These are phyloP conservation scores for Hydropsyche betteni DNA, from an alignment of 2,888 invertebrate genomes.

Conservation along the genomic window DNA sequence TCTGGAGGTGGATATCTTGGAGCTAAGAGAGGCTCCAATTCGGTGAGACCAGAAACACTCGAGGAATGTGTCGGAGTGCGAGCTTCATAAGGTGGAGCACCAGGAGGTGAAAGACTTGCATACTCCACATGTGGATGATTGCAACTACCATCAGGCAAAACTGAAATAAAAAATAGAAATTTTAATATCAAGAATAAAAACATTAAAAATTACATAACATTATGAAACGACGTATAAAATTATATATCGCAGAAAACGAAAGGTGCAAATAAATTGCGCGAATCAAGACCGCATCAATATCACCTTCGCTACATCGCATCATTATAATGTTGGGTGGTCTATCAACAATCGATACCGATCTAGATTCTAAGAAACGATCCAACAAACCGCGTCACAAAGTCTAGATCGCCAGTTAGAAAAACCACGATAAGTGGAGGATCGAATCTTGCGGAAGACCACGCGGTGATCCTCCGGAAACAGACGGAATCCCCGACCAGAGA, in stretches of 20 bases:
- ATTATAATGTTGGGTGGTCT: too few relatives aligned
- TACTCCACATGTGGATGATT: conserved; percentile 45
- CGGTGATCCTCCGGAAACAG: conserved; percentile 31
- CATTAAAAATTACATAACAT: too few relatives aligned
- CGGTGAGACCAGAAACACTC: conserved; percentile 58
- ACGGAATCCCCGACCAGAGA: conserved; percentile 1
- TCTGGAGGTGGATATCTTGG: conserved; percentile 59
- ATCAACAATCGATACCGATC: neutral
- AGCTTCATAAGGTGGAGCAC: conserved; percentile 34
- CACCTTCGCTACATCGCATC: too few relatives aligned
- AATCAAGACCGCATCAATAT: too few relatives aligned
- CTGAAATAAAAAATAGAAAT: conserved; percentile 55
- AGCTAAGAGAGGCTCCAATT: conserved; percentile 60
- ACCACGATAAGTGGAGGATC: neutral
- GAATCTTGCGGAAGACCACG: conserved; percentile 24
- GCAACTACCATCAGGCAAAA: conserved; percentile 65
- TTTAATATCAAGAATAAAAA: too few relatives aligned
- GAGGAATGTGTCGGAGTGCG: conserved; percentile 60
- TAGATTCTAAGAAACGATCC: too few relatives aligned
- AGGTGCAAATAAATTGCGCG: too few relatives aligned
- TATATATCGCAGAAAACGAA: too few relatives aligned
- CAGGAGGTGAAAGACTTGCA: conserved; percentile 51
- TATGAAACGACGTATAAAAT: too few relatives aligned
- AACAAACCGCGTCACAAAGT: too few relatives aligned
- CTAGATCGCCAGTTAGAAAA: too few relatives aligned